These are phyloP conservation scores for Sylvilagus floridanus DNA, from an alignment of 2,797 vertebrate species.

Conservation along the genomic window DNA sequence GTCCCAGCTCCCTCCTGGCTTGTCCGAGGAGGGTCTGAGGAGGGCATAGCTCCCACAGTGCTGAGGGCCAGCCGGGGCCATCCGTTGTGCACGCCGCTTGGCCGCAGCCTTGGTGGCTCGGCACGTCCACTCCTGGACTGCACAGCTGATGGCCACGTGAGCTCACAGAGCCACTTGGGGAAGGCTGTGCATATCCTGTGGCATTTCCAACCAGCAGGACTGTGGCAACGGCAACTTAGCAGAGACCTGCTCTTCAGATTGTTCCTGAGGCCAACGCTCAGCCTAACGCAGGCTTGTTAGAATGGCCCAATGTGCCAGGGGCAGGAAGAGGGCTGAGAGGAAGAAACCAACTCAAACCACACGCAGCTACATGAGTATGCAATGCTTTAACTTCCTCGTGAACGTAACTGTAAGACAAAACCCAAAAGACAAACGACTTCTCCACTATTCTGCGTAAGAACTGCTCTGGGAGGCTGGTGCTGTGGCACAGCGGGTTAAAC, in stretches of 20 bases:
- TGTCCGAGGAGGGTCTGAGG: background rate
- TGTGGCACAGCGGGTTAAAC: too few species aligned
- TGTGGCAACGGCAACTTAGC: background rate
- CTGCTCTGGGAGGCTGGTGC: background rate
- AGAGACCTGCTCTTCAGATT: background rate
- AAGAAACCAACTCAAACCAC: background rate
- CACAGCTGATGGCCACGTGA: background rate
- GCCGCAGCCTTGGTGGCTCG: background rate
- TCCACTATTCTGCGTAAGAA: background rate
- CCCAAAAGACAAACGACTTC: background rate
- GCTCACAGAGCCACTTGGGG: accelerated
- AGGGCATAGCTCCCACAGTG: background rate
- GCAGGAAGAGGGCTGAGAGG: background rate
- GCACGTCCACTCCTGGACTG: too few species aligned
- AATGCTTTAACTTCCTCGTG: background rate
- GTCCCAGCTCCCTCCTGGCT: too few species aligned
- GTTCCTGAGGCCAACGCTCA: background rate
- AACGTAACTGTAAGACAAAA: background rate
- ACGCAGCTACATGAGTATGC: background rate
- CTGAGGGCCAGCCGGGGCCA: background rate
- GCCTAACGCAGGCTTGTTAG: background rate
- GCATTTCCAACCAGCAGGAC: background rate
- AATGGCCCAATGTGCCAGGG: background rate
- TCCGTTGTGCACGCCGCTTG: too few species aligned
- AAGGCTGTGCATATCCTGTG: background rate